phyloP scores from a whole-genome alignment of 2,797 vertebrate genomes.

The Otolemur crassicaudatus region DNA sequence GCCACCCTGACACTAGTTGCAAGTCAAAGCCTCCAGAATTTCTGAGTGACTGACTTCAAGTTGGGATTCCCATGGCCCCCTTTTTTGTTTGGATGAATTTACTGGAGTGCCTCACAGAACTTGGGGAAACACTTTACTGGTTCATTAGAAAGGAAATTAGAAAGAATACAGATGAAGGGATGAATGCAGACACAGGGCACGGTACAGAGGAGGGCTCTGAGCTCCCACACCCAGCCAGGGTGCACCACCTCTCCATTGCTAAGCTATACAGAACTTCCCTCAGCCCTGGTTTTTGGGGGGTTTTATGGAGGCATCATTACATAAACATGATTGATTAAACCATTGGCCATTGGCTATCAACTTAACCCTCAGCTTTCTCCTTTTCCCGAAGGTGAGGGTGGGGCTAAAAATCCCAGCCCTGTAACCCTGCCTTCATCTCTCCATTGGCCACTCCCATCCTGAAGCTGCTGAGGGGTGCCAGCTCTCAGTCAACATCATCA shows the following conservation, averaged over 20 bases:
- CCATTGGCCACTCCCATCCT: too few species aligned
- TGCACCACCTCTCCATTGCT: background rate
- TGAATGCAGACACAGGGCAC: background rate
- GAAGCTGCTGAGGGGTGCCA: too few species aligned
- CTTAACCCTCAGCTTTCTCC: background rate
- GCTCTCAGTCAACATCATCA: too few species aligned
- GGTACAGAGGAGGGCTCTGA: background rate
- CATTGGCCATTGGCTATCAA: background rate
- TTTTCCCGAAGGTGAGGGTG: too few species aligned
- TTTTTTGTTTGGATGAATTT: background rate
- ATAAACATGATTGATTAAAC: background rate
- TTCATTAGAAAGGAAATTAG: background rate
- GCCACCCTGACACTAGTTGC: background rate
- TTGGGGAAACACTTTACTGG: background rate
- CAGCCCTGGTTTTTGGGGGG: background rate
- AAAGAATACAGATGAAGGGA: background rate
- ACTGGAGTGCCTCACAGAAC: background rate
- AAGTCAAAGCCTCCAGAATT: background rate
- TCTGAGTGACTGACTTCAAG: background rate
- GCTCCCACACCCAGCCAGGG: too few species aligned
- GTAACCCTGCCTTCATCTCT: too few species aligned
- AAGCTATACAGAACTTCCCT: background rate
- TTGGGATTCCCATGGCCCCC: background rate
- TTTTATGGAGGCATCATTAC: background rate
- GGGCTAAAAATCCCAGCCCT: too few species aligned